Conservation (phyloP, 2,888 invertebrate species). For the Calameuta pallipes region DNA sequence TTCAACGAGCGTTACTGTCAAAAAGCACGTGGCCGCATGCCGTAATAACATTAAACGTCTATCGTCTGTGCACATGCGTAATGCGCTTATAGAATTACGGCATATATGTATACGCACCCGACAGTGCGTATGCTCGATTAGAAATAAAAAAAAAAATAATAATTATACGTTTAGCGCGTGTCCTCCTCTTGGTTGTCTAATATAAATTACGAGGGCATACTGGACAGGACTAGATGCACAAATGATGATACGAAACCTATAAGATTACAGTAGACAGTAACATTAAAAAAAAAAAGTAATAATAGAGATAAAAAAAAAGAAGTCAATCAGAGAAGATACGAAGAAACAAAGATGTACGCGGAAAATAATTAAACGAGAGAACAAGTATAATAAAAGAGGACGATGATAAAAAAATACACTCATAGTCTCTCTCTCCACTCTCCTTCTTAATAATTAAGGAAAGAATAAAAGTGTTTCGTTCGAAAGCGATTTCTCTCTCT, state of each 20-base stretch:
- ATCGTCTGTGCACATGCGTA: neutral
- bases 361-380: neutral
- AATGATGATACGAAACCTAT: slow-evolving; percentile 39
- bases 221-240: slow-evolving; percentile 61
- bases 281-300: neutral
- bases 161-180: slow-evolving; percentile 6
- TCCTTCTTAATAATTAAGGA: neutral
- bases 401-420: neutral
- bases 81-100: neutral
- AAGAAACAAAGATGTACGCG: neutral
- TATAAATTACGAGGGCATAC: slow-evolving; percentile 48
- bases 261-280: neutral
- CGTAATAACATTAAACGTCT: neutral
- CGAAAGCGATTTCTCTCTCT: slow-evolving; percentile 32
- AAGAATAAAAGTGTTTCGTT: slow-evolving; percentile 13
- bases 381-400: slow-evolving; percentile 1
- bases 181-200: slow-evolving; percentile 21
- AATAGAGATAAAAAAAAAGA: neutral
- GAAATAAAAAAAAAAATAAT: neutral
- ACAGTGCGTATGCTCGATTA: neutral
- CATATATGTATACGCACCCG: neutral
- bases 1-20: neutral
- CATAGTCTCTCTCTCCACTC: neutral
- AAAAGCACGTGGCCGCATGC: neutral
- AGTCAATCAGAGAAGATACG: neutral